phyloP scores from a whole-genome alignment of 53 echinoderm and acorn worm genomes.

The Stichopus horrens region DNA sequence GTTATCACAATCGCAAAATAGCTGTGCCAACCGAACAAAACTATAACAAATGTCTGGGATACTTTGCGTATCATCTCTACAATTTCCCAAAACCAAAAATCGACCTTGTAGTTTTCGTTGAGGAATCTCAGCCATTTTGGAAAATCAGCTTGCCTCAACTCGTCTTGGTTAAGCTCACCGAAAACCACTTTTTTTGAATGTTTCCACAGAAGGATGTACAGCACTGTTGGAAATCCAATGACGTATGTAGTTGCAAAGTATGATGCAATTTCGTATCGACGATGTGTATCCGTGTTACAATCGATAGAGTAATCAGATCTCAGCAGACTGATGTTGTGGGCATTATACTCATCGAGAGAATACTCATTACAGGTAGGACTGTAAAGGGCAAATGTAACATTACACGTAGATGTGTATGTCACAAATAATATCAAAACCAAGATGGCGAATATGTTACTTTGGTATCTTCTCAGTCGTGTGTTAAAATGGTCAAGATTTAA shows the following conservation, averaged over 20 bases:
- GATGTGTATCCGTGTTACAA: not conserved
- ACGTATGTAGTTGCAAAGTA: constrained; percentile 13
- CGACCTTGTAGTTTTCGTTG: constrained; percentile 2
- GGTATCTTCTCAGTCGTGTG: not conserved
- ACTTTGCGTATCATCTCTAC: constrained; percentile 17
- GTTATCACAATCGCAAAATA: not conserved
- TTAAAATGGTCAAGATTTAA: not conserved
- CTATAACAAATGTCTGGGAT: constrained; percentile 5
- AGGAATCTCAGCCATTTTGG: constrained; percentile 38
- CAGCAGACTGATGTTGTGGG: constrained; percentile 2
- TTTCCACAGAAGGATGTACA: constrained; percentile 3
- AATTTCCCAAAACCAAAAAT: constrained; percentile 46
- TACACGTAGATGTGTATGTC: not conserved
- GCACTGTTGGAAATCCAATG: constrained; percentile 1
- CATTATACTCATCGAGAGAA: constrained; percentile 30
- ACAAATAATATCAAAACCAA: not conserved
- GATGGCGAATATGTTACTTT: not conserved
- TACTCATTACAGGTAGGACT: not conserved
- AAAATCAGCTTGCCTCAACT: not conserved
- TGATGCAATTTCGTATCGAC: not conserved
- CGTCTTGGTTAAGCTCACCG: not conserved
- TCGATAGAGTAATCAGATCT: constrained; percentile 41
- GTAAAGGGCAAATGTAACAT: constrained; percentile 31
- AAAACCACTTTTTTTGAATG: not conserved
- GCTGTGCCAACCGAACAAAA: no score